Conservation (phyloP, 2,797 vertebrate genomes). For the Argya squamiceps region DNA sequence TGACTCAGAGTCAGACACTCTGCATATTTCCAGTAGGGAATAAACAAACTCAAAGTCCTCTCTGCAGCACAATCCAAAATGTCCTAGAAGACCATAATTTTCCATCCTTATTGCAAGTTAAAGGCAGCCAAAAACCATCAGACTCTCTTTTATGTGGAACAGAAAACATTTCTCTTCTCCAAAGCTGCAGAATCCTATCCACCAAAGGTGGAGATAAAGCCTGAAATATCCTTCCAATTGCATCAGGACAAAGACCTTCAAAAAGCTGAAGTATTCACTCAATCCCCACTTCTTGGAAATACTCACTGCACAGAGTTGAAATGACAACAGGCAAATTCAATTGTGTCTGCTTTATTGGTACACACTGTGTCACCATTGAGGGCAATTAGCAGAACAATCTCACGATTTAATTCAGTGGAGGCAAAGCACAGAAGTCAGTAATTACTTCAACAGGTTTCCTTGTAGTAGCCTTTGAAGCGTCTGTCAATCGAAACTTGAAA, state of each 20-base stretch:
- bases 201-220: background rate
- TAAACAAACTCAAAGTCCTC: constrained; percentile 60
- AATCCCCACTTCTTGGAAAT: background rate
- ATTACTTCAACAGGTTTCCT: constrained; percentile 15
- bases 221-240: background rate
- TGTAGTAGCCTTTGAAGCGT: background rate
- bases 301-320: background rate
- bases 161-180: background rate
- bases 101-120: constrained; percentile 50
- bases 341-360: background rate
- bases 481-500: background rate
- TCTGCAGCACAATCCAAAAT: constrained; percentile 35
- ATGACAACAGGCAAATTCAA: background rate
- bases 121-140: constrained; percentile 37
- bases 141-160: background rate
- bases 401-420: background rate
- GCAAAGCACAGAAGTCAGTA: background rate
- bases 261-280: background rate
- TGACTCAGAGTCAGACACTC: constrained; percentile 66
- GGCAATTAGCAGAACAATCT: background rate
- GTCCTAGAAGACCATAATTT: constrained; percentile 55
- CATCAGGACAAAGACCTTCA: background rate
- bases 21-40: constrained; percentile 46
- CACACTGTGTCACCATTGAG: background rate
- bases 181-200: background rate